Evolutionary conservation across 2,888 invertebrate genomes (phyloP).

Genomic region (Smittia aterrima): DNA sequence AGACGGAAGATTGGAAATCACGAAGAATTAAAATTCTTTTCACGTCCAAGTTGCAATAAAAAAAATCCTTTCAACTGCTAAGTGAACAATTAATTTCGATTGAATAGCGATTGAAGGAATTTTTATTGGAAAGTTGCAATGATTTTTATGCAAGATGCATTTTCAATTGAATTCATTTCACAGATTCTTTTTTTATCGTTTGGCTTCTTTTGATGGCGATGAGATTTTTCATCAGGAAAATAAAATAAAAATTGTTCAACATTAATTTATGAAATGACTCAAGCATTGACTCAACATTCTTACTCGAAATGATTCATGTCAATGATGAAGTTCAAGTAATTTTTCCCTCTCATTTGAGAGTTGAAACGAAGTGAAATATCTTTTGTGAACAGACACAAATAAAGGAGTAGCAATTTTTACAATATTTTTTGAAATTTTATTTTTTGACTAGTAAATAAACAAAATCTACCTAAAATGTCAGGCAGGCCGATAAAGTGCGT

Average conservation of each 20-base stretch:
- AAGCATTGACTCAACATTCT: too few relatives aligned
- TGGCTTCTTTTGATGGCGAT: too few relatives aligned
- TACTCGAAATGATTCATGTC: too few relatives aligned
- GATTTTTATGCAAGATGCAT: not conserved
- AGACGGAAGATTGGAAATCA: not conserved
- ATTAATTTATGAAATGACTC: too few relatives aligned
- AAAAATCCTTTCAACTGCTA: not conserved
- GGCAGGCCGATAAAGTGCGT: slow-evolving; percentile 91
- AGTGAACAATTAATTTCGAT: not conserved
- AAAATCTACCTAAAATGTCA: slow-evolving; percentile 65
- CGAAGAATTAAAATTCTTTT: not conserved
- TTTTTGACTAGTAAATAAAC: slow-evolving; percentile 30
- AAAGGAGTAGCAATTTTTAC: slow-evolving; percentile 30
- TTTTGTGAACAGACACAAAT: slow-evolving; percentile 35
- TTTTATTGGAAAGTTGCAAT: not conserved
- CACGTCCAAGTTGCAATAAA: slow-evolving; percentile 1
- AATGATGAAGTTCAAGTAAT: not conserved
- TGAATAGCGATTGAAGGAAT: not conserved
- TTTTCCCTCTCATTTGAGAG: not conserved
- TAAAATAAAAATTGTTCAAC: too few relatives aligned
- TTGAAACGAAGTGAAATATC: not conserved
- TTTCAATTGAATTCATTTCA: too few relatives aligned
- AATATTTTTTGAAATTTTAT: slow-evolving; percentile 38
- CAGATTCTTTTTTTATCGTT: too few relatives aligned
- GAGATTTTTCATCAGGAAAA: too few relatives aligned